A percentile compares a stretch with the other conserved stretches of the same genome.
phyloP scores from a whole-genome alignment of 2,888 invertebrate species.

The Temnothorax ravouxi region DNA sequence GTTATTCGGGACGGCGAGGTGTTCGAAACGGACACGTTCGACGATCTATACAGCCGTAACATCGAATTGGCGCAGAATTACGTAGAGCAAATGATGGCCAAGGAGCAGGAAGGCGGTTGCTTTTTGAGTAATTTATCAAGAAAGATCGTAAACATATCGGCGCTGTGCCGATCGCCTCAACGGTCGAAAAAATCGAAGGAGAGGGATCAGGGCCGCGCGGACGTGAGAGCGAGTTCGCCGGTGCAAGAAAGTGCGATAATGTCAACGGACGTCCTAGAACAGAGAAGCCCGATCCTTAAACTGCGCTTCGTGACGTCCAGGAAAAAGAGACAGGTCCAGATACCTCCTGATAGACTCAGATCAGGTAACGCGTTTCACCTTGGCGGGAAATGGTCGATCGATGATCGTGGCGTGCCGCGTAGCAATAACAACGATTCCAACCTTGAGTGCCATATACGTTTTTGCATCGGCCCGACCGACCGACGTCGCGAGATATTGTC shows the following conservation, averaged over 20 bases:
- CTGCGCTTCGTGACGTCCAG: not conserved
- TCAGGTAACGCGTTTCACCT: conserved; percentile 45
- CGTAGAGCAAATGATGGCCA: not conserved
- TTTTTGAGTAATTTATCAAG: not conserved
- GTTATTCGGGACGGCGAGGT: not conserved
- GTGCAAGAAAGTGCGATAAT: not conserved
- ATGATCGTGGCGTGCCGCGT: conserved; percentile 43
- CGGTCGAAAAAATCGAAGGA: not conserved
- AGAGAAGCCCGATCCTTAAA: not conserved
- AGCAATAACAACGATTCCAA: conserved; percentile 50
- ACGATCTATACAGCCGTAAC: not conserved
- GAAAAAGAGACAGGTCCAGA: not conserved
- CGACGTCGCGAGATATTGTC: conserved; percentile 27
- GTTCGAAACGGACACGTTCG: conserved; percentile 15
- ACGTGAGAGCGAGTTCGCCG: not conserved
- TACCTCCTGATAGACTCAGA: not conserved
- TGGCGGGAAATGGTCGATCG: conserved; percentile 37
- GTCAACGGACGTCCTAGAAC: too few species aligned
- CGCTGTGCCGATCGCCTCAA: not conserved
- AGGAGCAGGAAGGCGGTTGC: not conserved
- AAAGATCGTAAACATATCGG: not conserved
- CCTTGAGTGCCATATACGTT: conserved; percentile 44
- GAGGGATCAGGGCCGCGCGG: too few species aligned
- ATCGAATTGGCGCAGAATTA: not conserved
- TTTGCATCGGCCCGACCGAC: conserved; percentile 19